Conservation (phyloP, 1,140 invertebrate species). For the Drosophila parabipectinata region DNA sequence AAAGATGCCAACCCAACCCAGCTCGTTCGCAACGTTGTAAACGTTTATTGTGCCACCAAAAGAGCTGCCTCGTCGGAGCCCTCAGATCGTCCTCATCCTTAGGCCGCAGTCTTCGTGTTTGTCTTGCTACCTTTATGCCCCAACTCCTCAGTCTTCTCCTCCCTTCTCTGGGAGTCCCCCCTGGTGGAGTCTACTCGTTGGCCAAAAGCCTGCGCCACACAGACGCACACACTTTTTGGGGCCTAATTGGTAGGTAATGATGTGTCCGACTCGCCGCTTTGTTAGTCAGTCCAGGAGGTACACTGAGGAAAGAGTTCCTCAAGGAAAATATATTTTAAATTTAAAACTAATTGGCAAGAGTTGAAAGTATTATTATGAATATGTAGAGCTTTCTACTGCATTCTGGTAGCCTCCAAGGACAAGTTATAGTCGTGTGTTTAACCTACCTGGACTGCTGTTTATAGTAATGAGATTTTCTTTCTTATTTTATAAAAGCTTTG, state of each 20-base stretch:
- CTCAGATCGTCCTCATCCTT: constrained; percentile 12
- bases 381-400: too few species aligned
- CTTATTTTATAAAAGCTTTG: too few species aligned
- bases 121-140: constrained; percentile 5
- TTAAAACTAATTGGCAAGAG: too few species aligned
- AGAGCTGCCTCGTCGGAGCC: constrained; percentile 36
- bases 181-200: not conserved
- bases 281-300: constrained; percentile 56
- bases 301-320: not conserved
- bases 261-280: constrained; percentile 79
- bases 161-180: not conserved
- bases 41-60: constrained; percentile 79
- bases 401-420: too few species aligned
- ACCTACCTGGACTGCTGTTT: not conserved
- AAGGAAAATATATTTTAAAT: too few species aligned
- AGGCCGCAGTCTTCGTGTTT: constrained; percentile 17
- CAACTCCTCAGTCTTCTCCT: not conserved
- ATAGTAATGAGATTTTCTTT: too few species aligned
- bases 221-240: constrained; percentile 58
- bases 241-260: constrained; percentile 83
- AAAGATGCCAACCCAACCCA: constrained; percentile 14
- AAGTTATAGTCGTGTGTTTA: too few species aligned
- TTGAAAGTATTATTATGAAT: too few species aligned
- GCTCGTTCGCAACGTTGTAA: constrained; percentile 61
- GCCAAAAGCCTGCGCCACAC: constrained; percentile 41